Percentiles rank a stretch among this genome's conserved stretches.
Conservation (phyloP, 2,113 vertebrate species). For the Xyrauchen texanus region DNA sequence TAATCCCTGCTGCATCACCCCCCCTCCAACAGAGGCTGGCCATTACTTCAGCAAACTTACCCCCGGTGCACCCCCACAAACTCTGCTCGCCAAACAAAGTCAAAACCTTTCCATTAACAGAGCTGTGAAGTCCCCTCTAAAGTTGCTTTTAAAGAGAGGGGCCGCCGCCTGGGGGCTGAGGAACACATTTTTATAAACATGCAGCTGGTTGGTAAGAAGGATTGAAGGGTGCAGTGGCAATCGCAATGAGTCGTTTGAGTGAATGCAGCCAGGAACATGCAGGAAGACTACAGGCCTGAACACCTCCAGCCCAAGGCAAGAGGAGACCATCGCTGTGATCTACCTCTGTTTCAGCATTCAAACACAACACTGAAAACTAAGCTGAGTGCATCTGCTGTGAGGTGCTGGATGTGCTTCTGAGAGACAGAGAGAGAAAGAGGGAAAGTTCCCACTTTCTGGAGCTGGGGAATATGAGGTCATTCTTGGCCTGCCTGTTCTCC, state of each 20-base stretch:
- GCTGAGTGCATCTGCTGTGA: background rate
- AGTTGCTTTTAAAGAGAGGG: constrained; percentile 68
- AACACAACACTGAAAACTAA: constrained; percentile 3
- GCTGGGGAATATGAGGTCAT: constrained; percentile 51
- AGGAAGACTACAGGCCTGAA: constrained; percentile 7
- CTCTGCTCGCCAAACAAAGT: constrained; percentile 48
- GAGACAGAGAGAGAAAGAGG: constrained; percentile 27
- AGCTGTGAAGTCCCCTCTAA: constrained; percentile 69
- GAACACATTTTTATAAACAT: constrained; percentile 52
- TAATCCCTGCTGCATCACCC: constrained; percentile 46
- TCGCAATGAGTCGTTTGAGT: background rate
- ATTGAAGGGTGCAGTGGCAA: background rate
- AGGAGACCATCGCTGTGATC: constrained; percentile 24
- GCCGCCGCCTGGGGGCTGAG: constrained; percentile 55
- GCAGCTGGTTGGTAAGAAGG: constrained; percentile 7
- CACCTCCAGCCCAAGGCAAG: constrained; percentile 15
- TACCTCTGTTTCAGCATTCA: background rate
- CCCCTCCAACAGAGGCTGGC: constrained; percentile 27
- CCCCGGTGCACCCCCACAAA: constrained; percentile 21
- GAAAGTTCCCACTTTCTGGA: constrained; percentile 43
- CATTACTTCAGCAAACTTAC: constrained; percentile 37
- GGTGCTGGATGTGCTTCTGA: constrained; percentile 40
- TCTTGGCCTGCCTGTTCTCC: constrained; percentile 45
- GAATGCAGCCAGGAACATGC: constrained; percentile 9
- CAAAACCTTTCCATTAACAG: constrained; percentile 68